These are phyloP conservation scores for Peromyscus eremicus DNA, from an alignment of 2,797 vertebrate genomes.

Conservation along the genomic window DNA sequence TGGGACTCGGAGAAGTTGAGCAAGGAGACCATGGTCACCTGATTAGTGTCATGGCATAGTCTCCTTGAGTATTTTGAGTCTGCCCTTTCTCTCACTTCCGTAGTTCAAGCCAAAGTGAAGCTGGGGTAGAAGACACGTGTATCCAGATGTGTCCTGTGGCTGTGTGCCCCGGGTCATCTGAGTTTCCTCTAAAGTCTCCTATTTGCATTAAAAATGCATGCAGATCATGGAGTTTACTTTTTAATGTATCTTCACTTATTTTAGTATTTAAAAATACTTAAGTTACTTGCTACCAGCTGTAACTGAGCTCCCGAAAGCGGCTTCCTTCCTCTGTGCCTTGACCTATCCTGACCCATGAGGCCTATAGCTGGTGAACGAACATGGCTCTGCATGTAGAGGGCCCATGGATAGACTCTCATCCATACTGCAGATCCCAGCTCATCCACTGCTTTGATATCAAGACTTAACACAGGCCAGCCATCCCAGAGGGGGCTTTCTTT, in stretches of 20 bases:
- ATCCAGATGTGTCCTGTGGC: background rate
- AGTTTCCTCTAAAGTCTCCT: conserved; percentile 11
- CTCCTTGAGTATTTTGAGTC: background rate
- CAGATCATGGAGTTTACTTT: background rate
- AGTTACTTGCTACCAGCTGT: background rate
- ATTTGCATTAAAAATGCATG: conserved; percentile 17
- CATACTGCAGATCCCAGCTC: background rate
- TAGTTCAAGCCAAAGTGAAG: background rate
- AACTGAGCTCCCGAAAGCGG: background rate
- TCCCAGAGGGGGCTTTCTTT: background rate
- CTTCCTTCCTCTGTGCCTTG: background rate
- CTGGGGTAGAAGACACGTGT: background rate
- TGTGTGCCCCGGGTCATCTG: background rate
- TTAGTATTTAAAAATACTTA: conserved; percentile 34
- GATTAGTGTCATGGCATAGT: background rate
- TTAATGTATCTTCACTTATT: background rate
- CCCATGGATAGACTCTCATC: background rate
- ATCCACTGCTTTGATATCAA: background rate
- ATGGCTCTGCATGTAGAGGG: background rate
- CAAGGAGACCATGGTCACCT: background rate
- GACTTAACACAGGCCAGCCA: background rate
- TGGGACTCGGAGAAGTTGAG: background rate
- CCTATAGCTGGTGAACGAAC: background rate
- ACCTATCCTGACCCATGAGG: background rate
- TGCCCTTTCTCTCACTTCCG: background rate